Base-by-base conservation (phyloP, 2,888 invertebrate genomes). In the Drosophila anceps region DNA sequence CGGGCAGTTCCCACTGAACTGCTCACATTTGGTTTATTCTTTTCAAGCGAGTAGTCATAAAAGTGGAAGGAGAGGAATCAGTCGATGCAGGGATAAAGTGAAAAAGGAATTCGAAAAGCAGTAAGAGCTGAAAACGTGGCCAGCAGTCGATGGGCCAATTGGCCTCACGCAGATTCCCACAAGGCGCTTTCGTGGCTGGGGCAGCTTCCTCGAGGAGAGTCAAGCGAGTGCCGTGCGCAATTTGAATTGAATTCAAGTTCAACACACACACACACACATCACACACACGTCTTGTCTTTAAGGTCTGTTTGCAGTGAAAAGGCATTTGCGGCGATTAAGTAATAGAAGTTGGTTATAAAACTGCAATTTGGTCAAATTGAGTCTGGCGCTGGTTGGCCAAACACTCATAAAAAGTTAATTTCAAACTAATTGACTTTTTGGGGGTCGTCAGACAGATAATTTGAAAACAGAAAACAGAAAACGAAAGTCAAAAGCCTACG, bases 361-460 rank as follows among this genome's bases (percentile, higher is more conserved):
- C 20, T 53, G 48, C 48, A 50, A 9, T 50, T 50, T 50, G 48
- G 48, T 0, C 48, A n/a, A 29, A 50, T 50, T 18, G 48, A 50
- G 48, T 31, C 48, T 33, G 13, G 13, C 3, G 50, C 50, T 29
- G n/a, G 27, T 10, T 15, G 48, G 29, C n/a, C 48, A 18, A 18
- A 18, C 48, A 50, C 48, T 50, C n/a, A 53, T 39, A 63, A 51
- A 79, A 87, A 81, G 73, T 82, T 84, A 89, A 86, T 89, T 88
- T 82, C 65, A 67, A 81, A 77, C 79, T 84, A 86, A 86, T 86
- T 86, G 90, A 87, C 76, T 86, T 87, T 58, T 50, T 50, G 48
- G 48, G 57, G 69, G 61, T 57, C 68, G 55, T 78, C 86, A 83
- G 79, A 76, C 79, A 73, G 70, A 76, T 84, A 84, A 81, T 84